These are phyloP conservation scores for Diadumene lineata DNA, from an alignment of 92 coral and sea anemone genomes.

Conservation along the genomic window DNA sequence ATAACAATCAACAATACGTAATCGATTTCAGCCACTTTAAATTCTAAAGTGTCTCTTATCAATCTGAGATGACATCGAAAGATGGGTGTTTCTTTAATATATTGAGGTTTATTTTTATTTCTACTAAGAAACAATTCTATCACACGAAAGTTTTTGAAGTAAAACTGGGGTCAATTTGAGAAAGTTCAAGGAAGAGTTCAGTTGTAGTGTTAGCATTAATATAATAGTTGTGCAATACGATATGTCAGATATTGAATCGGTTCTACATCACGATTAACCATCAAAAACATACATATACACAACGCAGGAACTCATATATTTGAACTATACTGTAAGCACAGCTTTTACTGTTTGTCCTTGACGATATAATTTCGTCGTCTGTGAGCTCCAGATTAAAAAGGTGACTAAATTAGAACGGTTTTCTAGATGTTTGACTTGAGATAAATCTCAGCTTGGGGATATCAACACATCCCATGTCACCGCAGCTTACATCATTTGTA, in stretches of 20 bases:
- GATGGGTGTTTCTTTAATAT: neutral
- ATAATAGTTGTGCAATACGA: neutral
- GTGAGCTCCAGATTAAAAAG: neutral
- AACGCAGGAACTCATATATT: neutral
- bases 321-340: neutral
- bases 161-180: neutral
- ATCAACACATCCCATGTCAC: conserved; percentile 14
- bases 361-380: neutral
- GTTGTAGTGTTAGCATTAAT: neutral
- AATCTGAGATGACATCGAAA: neutral
- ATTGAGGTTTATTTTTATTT: neutral
- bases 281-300: neutral
- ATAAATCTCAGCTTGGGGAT: conserved; percentile 5
- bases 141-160: neutral
- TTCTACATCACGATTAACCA: neutral
- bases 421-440: neutral
- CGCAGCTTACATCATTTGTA: conserved; percentile 34
- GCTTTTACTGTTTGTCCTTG: neutral
- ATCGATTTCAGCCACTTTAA: neutral
- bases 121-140: neutral
- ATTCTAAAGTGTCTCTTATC: neutral
- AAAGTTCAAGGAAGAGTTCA: neutral
- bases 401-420: neutral
- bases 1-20: conserved; percentile 1
- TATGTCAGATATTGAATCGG: neutral